Base-by-base conservation (phyloP, 1,140 invertebrate species). In the Drosophila ohnishii region DNA sequence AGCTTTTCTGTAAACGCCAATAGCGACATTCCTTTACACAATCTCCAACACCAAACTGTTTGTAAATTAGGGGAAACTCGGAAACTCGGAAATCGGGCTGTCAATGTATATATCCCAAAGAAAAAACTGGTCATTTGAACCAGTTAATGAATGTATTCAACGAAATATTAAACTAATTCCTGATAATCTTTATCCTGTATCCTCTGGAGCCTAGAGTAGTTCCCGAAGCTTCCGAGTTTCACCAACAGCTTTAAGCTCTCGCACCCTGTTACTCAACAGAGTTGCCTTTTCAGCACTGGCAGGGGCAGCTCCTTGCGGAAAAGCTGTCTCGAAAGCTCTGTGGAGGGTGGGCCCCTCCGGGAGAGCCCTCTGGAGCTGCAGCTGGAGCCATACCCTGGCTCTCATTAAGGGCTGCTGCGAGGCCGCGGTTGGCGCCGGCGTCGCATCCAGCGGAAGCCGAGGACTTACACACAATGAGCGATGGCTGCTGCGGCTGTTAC, bases 351-450 rank as follows among this genome's bases (percentile, higher is more conserved):
- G 13, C 44, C 25, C 42, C 45, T 45, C 22, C 13, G 16, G 30
- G 51, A 76, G 73, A 75, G 47, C 34, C 22, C 40, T 51, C 28
- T 19, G 40, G 28, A 10, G 39, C 45, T 35, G 48, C 35, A 19
- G 62, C 45, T 22, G 8, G 28, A 37, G 25, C 39, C 22, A 28
- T 32, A 13, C 59, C 10, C 51, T 61, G 61, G 37, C 56, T 65
- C 76, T 88, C 72, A 71, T 88, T 83, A 73, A 62, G 39, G 58
- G 65, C 75, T 60, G 71, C 80, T 79, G 69, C 69, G 35, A 72
- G 19, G 14, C 34, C 51, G 34, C 35, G 34, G 65, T 42, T 32
- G 40, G 19, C 30, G 56, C 16, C 62, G 59, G 28, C 57, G 65
- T 40, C 58, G 56, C 19, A 56, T 34, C 37, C 58, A 63, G 35